phyloP scores from a whole-genome alignment of 1,140 invertebrate species.

The Habropoda laboriosa region DNA sequence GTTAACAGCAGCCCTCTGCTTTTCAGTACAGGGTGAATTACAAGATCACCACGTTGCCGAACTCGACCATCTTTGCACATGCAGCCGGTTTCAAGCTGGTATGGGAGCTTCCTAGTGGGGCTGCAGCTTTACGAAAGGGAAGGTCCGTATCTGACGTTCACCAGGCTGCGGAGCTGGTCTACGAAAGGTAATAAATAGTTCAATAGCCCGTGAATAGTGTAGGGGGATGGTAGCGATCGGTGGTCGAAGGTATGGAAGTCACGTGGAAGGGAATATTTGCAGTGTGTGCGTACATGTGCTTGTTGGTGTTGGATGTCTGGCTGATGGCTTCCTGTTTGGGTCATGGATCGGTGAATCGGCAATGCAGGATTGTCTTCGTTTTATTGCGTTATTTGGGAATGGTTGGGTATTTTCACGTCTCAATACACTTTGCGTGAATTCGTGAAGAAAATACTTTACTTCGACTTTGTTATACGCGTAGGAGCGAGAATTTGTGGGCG shows the following conservation, averaged over 20 bases:
- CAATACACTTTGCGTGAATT: too few relatives aligned
- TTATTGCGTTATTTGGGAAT: too few relatives aligned
- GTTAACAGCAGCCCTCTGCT: slow-evolving; percentile 33
- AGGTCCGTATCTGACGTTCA: slow-evolving; percentile 70
- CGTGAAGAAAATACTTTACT: too few relatives aligned
- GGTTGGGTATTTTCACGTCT: too few relatives aligned
- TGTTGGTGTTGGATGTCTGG: slow-evolving; percentile 30
- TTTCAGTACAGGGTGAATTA: slow-evolving; percentile 78
- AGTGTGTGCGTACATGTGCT: too few relatives aligned
- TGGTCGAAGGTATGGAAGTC: neutral
- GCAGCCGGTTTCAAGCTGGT: slow-evolving; percentile 77
- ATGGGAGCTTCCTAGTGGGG: slow-evolving; percentile 74
- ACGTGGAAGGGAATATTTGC: slow-evolving; percentile 5
- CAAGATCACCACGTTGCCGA: slow-evolving; percentile 72
- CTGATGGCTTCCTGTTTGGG: slow-evolving; percentile 24
- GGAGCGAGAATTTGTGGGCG: too few relatives aligned
- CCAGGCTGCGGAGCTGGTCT: slow-evolving; percentile 70
- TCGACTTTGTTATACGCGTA: too few relatives aligned
- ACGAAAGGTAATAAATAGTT: slow-evolving; percentile 79
- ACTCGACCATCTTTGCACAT: slow-evolving; percentile 75
- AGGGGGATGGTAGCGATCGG: neutral
- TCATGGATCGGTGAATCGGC: slow-evolving; percentile 42
- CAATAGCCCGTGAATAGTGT: slow-evolving; percentile 72
- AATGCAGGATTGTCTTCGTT: too few relatives aligned
- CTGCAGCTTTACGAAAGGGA: slow-evolving; percentile 27